Evolutionary conservation across 1,140 invertebrate genomes (phyloP).

Genomic region (Ruditapes philippinarum): DNA sequence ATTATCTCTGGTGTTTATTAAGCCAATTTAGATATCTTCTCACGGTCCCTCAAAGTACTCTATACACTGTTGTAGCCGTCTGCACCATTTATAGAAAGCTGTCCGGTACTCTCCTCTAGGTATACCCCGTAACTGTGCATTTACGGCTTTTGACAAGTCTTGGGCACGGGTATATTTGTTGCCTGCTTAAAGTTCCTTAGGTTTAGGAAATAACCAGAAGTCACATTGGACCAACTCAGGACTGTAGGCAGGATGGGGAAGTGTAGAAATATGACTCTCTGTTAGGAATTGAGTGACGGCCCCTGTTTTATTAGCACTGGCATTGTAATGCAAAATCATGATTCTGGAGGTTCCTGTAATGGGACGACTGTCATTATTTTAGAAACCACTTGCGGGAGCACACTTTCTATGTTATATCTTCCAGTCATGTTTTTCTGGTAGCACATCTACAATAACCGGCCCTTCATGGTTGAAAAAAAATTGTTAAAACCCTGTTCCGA

Average conservation of each 20-base stretch:
- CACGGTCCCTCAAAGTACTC: conserved; percentile 13
- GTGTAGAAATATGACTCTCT: background rate
- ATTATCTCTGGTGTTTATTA: too few relatives aligned
- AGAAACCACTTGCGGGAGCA: conserved; percentile 21
- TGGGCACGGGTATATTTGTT: conserved; percentile 31
- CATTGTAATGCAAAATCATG: conserved; percentile 46
- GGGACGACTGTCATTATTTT: background rate
- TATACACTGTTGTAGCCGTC: conserved; percentile 24
- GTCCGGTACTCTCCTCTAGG: conserved; percentile 42
- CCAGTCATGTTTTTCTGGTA: conserved; percentile 30
- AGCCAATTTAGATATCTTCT: too few relatives aligned
- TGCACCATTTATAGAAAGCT: too few relatives aligned
- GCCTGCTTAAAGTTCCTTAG: conserved; percentile 26
- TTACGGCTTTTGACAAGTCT: conserved; percentile 42
- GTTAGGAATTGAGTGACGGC: conserved; percentile 20
- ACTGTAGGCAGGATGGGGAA: conserved; percentile 13
- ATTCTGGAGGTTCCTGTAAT: conserved; percentile 44
- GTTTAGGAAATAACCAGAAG: conserved; percentile 23
- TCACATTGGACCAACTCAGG: conserved; percentile 1
- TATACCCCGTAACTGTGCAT: conserved; percentile 34
- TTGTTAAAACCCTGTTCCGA: background rate
- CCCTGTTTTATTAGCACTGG: conserved; percentile 36
- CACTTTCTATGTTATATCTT: conserved; percentile 29
- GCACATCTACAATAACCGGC: conserved; percentile 33
- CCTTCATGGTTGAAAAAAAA: conserved; percentile 42